Base-by-base conservation (phyloP, 2,797 vertebrate genomes). In the Catamblyrhynchus diadema region DNA sequence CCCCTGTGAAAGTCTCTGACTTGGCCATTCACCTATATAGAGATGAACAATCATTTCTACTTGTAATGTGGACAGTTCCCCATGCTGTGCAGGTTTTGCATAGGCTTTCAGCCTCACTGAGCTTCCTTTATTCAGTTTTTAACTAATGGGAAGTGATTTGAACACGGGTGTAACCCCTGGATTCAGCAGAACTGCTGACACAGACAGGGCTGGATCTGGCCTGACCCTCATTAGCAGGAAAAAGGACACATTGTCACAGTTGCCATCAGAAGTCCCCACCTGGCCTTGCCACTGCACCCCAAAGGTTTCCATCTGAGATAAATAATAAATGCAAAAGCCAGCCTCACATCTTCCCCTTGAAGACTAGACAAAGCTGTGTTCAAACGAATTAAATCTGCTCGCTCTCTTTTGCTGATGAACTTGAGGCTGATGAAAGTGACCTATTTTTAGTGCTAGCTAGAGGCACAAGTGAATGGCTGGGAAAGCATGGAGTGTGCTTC, bases 401-500 rank as follows among this genome's bases (percentile, higher is more conserved):
- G 50, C 48, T 81, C 24, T 71, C 35, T 92, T 81, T 66, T 51
- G 35, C 66, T 81, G 88, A 59, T 81, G 77, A 95, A 65, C 54
- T 93, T 50, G 62, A 81, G 27, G 66, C 8, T 86, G 39, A 89
- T 69, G 70, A 69, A 84, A 72, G 59, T 21, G 54, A 90, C 64
- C 71, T 88, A 92, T 90, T 88, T 90, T 93, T 93, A 72, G 90
- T 10, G 15, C 27, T 75, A 59, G 62, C 90, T 92, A 35, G 83
- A 88, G 73, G 92, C 94, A 72, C 57, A 74, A 71, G 73, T 6
- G 17, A 72, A 51, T 2, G 44, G 78, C 78, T 94, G 92, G 73
- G 62, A 67, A 75, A 81, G 59, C 6, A 4, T 1, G 13, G 70
- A 70, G 47, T 2, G 0, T 24, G 33, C 39, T 66, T 56, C 62